Base-by-base conservation (phyloP, 2,797 vertebrate species). In the Podarcis lilfordi region DNA sequence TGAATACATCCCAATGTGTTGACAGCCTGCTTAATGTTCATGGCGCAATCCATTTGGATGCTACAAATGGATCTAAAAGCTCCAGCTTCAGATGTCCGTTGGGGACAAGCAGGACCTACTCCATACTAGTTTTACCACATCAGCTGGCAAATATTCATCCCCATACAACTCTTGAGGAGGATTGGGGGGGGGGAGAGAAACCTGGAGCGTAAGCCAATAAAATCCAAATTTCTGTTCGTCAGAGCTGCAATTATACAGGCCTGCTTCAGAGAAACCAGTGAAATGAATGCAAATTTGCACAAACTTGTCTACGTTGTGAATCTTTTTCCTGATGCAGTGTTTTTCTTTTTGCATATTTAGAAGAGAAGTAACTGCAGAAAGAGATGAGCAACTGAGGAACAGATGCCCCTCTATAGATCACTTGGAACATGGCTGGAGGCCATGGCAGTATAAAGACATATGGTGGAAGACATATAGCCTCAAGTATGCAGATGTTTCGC, bases 81-180 rank as follows among this genome's bases (percentile, higher is more conserved):
- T 50, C 11, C 50, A 50, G 71, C 74, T 68, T 40, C 87, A 81
- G 11, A 29, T 19, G 43, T 0, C 13, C 86, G 23, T 59, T 89
- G 50, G 74, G 89, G 84, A 32, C 4, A 93, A 37, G n/a, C 23
- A 82, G 68, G 90, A 90, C 37, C 21, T 59, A 78, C 37, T 55
- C 11, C 55, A 55, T 74, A 88, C 29, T 21, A 2, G 85, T 50
- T 37, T 69, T 79, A 78, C 86, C 90, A 69, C 3, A 89, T 80
- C 76, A 45, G n/a, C 21, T 5, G 81, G 80, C 61, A 55, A 89
- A 82, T 88, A 76, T 8, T 87, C 23, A 4, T 25, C 84, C 11
- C 27, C 69, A 35, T 43, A 59, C 61, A 59, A 17, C 45, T 74
- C 80, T 27, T 50, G 50, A 50, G 50, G 3, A 50, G 11, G 50